These are phyloP conservation scores for Saccopteryx bilineata DNA, from an alignment of 2,113 vertebrate species.

Conservation along the genomic window DNA sequence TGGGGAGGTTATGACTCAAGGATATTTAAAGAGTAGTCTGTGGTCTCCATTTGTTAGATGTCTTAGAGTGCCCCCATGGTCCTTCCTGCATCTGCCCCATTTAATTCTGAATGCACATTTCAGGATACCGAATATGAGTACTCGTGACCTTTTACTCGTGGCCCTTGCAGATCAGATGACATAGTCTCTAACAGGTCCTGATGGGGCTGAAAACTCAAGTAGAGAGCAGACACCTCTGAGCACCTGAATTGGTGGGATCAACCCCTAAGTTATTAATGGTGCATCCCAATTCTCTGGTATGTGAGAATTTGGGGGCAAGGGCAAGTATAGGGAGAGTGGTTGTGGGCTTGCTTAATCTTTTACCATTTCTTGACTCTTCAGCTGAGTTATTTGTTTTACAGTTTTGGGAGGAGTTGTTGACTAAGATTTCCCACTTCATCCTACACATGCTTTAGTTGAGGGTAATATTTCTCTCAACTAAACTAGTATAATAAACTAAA, in stretches of 20 bases:
- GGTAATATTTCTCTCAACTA: neutral
- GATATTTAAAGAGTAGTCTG: neutral
- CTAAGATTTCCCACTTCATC: neutral
- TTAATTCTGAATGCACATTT: neutral
- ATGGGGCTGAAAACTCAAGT: neutral
- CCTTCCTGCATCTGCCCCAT: neutral
- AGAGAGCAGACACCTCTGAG: neutral
- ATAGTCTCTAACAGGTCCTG: neutral
- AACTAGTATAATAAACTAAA: too few relatives aligned
- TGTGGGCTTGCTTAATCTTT: neutral
- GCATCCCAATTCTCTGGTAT: neutral
- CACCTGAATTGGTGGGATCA: neutral
- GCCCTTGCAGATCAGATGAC: neutral
- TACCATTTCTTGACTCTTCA: neutral
- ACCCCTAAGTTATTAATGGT: neutral
- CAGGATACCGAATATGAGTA: neutral
- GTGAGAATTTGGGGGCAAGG: neutral
- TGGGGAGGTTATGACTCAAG: neutral
- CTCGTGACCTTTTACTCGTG: neutral
- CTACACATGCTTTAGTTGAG: neutral
- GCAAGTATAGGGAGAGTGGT: fast-evolving
- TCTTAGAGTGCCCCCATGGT: neutral
- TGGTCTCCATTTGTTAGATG: neutral
- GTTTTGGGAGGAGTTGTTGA: neutral
- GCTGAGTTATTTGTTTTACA: neutral